phyloP scores from a whole-genome alignment of 2,888 invertebrate genomes.

The Suillia variegata region DNA sequence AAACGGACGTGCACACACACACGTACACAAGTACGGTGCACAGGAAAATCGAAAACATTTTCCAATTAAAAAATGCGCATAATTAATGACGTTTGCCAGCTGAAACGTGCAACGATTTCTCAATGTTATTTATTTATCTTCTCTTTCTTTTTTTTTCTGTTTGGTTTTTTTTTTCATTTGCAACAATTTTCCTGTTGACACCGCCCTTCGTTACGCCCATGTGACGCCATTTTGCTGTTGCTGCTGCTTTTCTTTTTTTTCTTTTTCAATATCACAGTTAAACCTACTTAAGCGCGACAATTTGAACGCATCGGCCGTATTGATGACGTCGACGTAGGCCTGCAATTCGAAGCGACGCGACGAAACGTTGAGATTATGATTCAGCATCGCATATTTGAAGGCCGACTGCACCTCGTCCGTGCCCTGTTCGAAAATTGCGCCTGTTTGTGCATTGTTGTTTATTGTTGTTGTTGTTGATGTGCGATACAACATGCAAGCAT shows the following conservation, averaged over 20 bases:
- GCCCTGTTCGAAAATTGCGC: slow-evolving; percentile 90
- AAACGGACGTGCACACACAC: no score
- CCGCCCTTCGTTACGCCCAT: neutral
- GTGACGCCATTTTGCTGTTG: neutral
- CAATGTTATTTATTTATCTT: slow-evolving; percentile 5
- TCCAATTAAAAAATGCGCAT: slow-evolving; percentile 46
- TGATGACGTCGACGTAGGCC: slow-evolving; percentile 88
- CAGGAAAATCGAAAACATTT: slow-evolving; percentile 30
- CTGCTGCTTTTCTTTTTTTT: neutral
- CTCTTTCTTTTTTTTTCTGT: neutral
- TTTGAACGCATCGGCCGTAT: slow-evolving; percentile 92
- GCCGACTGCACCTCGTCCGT: slow-evolving; percentile 91
- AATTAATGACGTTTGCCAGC: slow-evolving; percentile 39
- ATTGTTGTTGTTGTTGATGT: neutral
- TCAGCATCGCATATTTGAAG: slow-evolving; percentile 87
- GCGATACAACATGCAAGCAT: slow-evolving; percentile 43
- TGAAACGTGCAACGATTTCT: slow-evolving; percentile 4
- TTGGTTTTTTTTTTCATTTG: neutral
- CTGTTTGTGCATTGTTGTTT: slow-evolving; percentile 65
- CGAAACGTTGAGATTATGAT: slow-evolving; percentile 83
- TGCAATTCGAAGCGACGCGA: slow-evolving; percentile 81
- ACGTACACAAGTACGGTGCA: no score
- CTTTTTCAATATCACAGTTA: neutral
- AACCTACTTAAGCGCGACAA: slow-evolving; percentile 86
- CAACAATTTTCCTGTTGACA: no score